Evolutionary conservation across 2,113 vertebrate genomes (phyloP).

Genomic region (Heterochromis multidens): DNA sequence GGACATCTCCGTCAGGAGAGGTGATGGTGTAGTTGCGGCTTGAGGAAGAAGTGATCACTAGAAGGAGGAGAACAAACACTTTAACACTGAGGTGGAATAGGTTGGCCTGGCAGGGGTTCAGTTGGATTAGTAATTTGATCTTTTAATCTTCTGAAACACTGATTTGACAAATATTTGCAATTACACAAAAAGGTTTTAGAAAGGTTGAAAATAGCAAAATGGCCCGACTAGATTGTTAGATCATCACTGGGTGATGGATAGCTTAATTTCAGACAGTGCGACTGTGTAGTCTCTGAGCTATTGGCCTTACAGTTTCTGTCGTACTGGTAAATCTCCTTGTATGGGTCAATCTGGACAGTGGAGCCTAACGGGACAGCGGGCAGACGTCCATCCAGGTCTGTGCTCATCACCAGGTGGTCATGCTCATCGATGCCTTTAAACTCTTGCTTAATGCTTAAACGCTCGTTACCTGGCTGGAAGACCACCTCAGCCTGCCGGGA

Average conservation of each 20-base stretch:
- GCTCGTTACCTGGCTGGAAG: constrained; percentile 83
- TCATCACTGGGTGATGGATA: not conserved
- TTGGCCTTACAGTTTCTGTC: constrained; percentile 76
- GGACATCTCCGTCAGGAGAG: constrained; percentile 63
- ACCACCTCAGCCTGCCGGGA: constrained; percentile 85
- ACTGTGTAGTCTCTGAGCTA: not conserved
- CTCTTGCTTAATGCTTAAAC: constrained; percentile 82
- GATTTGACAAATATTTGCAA: not conserved
- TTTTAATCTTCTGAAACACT: not conserved
- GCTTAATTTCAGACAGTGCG: not conserved
- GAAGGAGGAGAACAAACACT: not conserved
- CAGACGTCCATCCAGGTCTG: constrained; percentile 84
- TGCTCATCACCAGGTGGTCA: constrained; percentile 88
- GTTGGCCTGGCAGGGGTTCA: not conserved
- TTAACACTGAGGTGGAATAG: not conserved
- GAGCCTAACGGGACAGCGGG: constrained; percentile 77
- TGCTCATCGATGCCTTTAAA: constrained; percentile 91
- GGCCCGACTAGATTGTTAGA: not conserved
- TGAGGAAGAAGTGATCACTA: constrained; percentile 89
- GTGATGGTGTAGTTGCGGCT: constrained; percentile 83
- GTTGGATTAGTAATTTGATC: not conserved
- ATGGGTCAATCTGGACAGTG: constrained; percentile 83
- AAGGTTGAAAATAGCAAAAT: not conserved
- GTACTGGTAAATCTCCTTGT: constrained; percentile 89
- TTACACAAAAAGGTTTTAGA: not conserved